These are phyloP conservation scores for Apantesis nais DNA, from an alignment of 2,888 invertebrate species.

Conservation along the genomic window DNA sequence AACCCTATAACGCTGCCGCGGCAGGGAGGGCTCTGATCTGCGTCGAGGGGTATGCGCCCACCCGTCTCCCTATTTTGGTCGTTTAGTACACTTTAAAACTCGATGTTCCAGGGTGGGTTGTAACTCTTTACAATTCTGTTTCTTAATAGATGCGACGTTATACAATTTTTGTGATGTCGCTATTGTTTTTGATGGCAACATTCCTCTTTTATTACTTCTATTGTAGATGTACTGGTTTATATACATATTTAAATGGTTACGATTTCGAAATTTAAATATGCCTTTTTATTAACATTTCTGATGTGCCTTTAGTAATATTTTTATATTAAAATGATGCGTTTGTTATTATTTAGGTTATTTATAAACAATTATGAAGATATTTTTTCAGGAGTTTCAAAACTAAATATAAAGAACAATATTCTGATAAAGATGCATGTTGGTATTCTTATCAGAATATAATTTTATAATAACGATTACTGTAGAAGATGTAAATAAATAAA, in stretches of 20 bases:
- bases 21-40: slow-evolving; percentile 30
- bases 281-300: not conserved
- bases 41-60: slow-evolving; percentile 28
- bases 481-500: not conserved
- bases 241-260: not conserved
- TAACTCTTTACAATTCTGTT: slow-evolving; percentile 49
- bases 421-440: slow-evolving; percentile 16
- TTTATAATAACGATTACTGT: too few species aligned
- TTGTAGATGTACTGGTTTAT: not conserved
- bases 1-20: slow-evolving; percentile 52
- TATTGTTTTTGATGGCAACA: slow-evolving; percentile 15
- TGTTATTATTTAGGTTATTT: not conserved
- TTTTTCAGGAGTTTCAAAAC: slow-evolving; percentile 4
- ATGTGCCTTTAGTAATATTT: slow-evolving; percentile 20
- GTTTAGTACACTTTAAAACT: slow-evolving; percentile 54
- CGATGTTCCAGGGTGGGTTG: slow-evolving; percentile 43
- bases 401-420: slow-evolving; percentile 20
- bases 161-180: slow-evolving; percentile 16
- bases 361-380: slow-evolving; percentile 33
- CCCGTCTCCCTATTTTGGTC: slow-evolving; percentile 41
- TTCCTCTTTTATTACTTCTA: slow-evolving; percentile 4
- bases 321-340: not conserved
- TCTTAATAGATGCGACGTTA: slow-evolving; percentile 40
- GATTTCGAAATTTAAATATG: not conserved
- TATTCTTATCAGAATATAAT: too few species aligned